Evolutionary conservation across 2,797 vertebrate species (phyloP).

Genomic region (Pangasius djambal): DNA sequence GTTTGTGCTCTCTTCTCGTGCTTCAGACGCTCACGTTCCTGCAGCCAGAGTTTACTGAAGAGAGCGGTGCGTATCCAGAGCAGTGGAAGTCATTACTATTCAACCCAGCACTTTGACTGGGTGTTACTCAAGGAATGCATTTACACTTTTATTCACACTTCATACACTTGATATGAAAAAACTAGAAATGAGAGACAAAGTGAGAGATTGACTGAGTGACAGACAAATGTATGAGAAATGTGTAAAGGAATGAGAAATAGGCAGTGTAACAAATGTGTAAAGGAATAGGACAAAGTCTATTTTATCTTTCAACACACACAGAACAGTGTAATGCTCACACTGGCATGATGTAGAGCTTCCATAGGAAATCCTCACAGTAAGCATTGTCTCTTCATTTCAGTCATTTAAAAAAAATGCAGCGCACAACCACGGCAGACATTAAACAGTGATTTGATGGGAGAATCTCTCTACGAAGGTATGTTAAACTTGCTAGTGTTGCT

Average conservation of each 20-base stretch:
- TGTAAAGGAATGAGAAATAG: not conserved
- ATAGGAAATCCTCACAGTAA: not conserved
- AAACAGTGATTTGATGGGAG: not conserved
- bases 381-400: too few relatives aligned
- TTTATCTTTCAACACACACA: not conserved
- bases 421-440: not conserved
- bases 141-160: conserved; percentile 44
- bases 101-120: conserved; percentile 31
- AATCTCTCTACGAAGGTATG: not conserved
- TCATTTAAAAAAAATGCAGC: not conserved
- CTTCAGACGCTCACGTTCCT: conserved; percentile 91
- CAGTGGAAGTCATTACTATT: conserved; percentile 31
- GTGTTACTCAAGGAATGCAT: conserved; percentile 37
- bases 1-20: conserved; percentile 91
- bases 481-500: not conserved
- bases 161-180: not conserved
- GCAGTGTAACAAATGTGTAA: not conserved
- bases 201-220: not conserved
- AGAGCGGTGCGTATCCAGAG: conserved; percentile 25
- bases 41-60: conserved; percentile 38
- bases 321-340: not conserved
- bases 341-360: not conserved
- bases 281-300: not conserved
- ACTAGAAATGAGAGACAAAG: not conserved
- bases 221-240: not conserved